Evolutionary conservation across 1,140 invertebrate species (phyloP).

Genomic region (Drosophila elegans): DNA sequence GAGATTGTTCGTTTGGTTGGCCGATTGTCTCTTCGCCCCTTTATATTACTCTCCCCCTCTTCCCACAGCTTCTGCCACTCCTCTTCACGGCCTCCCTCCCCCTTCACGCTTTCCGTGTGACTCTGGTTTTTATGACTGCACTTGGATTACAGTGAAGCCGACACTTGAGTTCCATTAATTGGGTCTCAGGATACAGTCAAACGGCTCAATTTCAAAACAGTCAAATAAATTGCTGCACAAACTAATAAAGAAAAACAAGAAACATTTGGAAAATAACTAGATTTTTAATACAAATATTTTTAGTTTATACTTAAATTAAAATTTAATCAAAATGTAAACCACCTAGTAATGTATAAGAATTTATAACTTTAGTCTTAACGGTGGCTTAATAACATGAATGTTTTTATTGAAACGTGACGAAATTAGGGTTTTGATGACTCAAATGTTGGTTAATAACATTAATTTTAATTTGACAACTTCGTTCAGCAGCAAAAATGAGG

Average conservation of each 20-base stretch:
- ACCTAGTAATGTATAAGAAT: too few species aligned
- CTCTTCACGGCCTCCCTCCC: constrained; percentile 7
- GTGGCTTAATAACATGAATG: too few species aligned
- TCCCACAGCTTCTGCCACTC: neutral
- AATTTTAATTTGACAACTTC: neutral
- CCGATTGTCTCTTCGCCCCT: constrained; percentile 41
- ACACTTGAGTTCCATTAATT: constrained; percentile 26
- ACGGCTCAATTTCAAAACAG: neutral
- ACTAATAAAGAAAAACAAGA: neutral
- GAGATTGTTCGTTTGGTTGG: constrained; percentile 31
- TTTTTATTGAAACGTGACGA: neutral
- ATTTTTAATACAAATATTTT: too few species aligned
- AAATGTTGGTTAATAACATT: constrained; percentile 2
- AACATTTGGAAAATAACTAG: too few species aligned
- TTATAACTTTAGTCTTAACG: too few species aligned
- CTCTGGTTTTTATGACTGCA: constrained; percentile 52
- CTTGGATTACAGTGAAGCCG: constrained; percentile 31
- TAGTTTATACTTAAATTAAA: too few species aligned
- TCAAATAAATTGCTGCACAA: neutral
- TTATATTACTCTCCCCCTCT: constrained; percentile 8
- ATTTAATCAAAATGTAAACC: too few species aligned
- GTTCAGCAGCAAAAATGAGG: neutral
- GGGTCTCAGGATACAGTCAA: constrained; percentile 14
- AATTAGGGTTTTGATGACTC: constrained; percentile 2
- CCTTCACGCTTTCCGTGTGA: constrained; percentile 43